Evolutionary conservation across 2,113 vertebrate species (phyloP).

Genomic region (Engystomops pustulosus): DNA sequence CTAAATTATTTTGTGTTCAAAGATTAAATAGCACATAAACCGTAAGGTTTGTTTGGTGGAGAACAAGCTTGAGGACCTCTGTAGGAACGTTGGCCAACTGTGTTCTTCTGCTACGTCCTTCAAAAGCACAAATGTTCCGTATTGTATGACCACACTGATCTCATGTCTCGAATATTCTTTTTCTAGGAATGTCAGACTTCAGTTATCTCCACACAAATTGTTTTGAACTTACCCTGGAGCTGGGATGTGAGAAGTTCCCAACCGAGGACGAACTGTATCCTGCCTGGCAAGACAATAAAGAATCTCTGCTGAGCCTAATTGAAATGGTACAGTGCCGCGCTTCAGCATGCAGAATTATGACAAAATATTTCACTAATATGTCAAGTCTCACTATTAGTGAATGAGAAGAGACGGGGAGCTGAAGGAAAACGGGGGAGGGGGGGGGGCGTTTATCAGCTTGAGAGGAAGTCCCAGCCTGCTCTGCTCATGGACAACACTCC

Average conservation of each 20-base stretch:
- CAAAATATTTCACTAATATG: constrained; percentile 25
- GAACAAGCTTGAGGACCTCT: neutral
- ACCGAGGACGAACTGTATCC: constrained; percentile 86
- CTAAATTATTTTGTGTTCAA: too few species aligned
- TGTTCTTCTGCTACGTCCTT: neutral
- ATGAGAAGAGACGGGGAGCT: constrained; percentile 18
- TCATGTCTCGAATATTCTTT: constrained; percentile 23
- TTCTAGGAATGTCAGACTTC: constrained; percentile 93
- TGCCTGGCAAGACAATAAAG: constrained; percentile 93
- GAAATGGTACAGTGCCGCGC: constrained; percentile 80
- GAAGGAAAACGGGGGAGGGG: neutral
- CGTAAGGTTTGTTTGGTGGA: neutral
- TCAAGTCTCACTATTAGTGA: constrained; percentile 23
- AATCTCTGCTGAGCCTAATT: constrained; percentile 85
- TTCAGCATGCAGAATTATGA: constrained; percentile 26
- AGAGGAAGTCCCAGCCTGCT: constrained; percentile 19
- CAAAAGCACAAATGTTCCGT: neutral
- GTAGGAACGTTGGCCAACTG: neutral
- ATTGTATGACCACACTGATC: too few species aligned
- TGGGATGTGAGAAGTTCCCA: constrained; percentile 95
- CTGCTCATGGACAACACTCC: neutral
- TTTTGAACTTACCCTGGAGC: constrained; percentile 93
- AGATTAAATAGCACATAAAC: too few species aligned
- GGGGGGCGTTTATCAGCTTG: neutral
- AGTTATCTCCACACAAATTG: constrained; percentile 97